Conservation (phyloP, 2,113 vertebrate species). For the Heloderma charlesbogerti region DNA sequence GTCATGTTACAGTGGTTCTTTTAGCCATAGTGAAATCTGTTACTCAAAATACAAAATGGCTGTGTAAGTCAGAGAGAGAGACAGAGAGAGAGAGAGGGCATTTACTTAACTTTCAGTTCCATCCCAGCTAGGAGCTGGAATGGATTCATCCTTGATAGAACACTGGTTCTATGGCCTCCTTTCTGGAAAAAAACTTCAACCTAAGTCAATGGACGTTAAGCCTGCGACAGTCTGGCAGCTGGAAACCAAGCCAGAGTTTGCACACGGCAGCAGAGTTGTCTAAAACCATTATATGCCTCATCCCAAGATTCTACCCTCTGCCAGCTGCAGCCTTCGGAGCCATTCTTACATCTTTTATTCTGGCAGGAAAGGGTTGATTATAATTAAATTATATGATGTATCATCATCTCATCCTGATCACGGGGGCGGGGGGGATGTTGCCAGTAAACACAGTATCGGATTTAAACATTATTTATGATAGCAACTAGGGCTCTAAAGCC, state of each 20-base stretch:
- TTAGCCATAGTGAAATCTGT: background rate
- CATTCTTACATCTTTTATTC: background rate
- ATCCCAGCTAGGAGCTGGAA: background rate
- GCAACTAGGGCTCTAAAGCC: rapidly evolving
- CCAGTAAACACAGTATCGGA: background rate
- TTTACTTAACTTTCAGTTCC: background rate
- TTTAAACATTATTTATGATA: conserved; percentile 37
- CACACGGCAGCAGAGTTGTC: background rate
- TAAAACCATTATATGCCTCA: background rate
- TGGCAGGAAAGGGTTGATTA: background rate
- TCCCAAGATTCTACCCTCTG: background rate
- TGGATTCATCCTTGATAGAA: background rate
- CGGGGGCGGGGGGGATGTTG: conserved; percentile 25
- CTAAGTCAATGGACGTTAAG: conserved; percentile 5
- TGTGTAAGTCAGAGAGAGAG: background rate
- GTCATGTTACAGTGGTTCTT: background rate
- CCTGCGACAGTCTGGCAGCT: background rate
- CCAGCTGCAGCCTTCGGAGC: background rate
- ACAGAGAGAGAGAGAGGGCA: background rate
- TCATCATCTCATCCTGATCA: conserved; percentile 12
- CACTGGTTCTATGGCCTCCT: background rate
- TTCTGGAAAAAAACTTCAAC: background rate
- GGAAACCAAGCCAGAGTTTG: background rate
- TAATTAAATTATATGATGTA: conserved; percentile 31
- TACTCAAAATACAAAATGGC: background rate